Base-by-base conservation (phyloP, 2,888 invertebrate genomes). In the Ornithoptera priamus region DNA sequence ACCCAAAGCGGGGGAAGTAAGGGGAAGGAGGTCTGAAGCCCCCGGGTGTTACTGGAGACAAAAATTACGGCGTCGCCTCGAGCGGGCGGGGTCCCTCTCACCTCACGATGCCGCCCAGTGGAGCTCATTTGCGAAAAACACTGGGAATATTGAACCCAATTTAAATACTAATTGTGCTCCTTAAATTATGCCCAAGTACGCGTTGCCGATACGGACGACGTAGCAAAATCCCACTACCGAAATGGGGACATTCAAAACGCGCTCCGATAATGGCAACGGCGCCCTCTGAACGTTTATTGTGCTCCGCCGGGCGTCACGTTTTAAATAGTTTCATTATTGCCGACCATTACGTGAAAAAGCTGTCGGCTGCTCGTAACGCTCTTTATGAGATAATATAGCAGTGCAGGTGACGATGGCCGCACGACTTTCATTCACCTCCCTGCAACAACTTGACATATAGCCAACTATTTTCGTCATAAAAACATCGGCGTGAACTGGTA, bases 21-120 rank as follows among this genome's bases (percentile, higher is more conserved):
- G 30, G 30, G 30, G 30, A 4, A 5, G 30, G 30, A 71, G 75
- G 73, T 74, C 71, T 75, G 74, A 75, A 72, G 74, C 77, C 78
- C 77, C 71, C 75, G 79, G 78, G 77, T 78, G 81, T 78, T 78
- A 77, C 80, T 79, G 76, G 78, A 77, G 79, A 78, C 80, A 80
- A 81, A 84, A 82, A 84, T 81, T 80, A 81, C 80, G 71, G 80
- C 78, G 73, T 74, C 75, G 73, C 72, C 75, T 75, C 76, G 73
- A 61, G 72, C 53, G 71, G 30, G 30, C 4, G 30, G 30, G 56
- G 50, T 71, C 77, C 72, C 72, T 50, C 42, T 73, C 72, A 65
- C 71, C 75, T 64, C 73, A 69, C 75, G 69, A 67, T 68, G 75
- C 67, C 69, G 68, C 74, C 77, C 74, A 67, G 20, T 58, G 75